These are phyloP conservation scores for Pagrus major DNA, from an alignment of 2,113 vertebrate genomes.

Conservation along the genomic window DNA sequence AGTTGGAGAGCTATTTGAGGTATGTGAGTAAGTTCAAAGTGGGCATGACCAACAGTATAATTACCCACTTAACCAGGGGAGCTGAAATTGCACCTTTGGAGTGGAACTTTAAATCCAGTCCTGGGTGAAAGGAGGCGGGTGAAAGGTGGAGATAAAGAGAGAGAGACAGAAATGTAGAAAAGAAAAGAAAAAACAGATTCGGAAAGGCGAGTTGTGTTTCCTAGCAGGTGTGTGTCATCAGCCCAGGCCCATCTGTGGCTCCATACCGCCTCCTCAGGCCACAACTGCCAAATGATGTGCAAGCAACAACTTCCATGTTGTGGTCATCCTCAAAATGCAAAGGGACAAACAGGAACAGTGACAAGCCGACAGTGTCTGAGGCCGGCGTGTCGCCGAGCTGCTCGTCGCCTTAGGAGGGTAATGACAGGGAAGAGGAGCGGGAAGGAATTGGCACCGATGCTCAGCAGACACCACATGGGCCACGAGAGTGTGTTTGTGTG, in stretches of 20 bases:
- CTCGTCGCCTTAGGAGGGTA: slow-evolving; percentile 50
- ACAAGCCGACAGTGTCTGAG: slow-evolving; percentile 41
- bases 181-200: slow-evolving; percentile 25
- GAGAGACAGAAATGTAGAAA: slow-evolving; percentile 37
- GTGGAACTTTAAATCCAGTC: slow-evolving; percentile 72
- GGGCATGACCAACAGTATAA: slow-evolving; percentile 67
- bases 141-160: slow-evolving; percentile 41
- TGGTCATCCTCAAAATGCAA: slow-evolving; percentile 37
- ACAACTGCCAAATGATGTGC: background rate
- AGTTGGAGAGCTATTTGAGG: slow-evolving; percentile 60
- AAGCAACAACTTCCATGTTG: slow-evolving; percentile 20
- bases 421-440: slow-evolving; percentile 67
- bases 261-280: slow-evolving; percentile 13
- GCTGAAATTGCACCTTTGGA: slow-evolving; percentile 80
- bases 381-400: slow-evolving; percentile 38
- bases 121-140: slow-evolving; percentile 66
- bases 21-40: slow-evolving; percentile 78
- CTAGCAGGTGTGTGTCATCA: slow-evolving; percentile 55
- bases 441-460: slow-evolving; percentile 58
- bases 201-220: slow-evolving; percentile 35
- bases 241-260: slow-evolving; percentile 15
- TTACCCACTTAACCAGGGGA: slow-evolving; percentile 76
- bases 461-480: slow-evolving; percentile 65
- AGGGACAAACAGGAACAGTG: slow-evolving; percentile 33
- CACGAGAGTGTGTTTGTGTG: slow-evolving; percentile 61